Base-by-base conservation (phyloP, 2,113 vertebrate genomes). In the Gymnobelideus leadbeateri region DNA sequence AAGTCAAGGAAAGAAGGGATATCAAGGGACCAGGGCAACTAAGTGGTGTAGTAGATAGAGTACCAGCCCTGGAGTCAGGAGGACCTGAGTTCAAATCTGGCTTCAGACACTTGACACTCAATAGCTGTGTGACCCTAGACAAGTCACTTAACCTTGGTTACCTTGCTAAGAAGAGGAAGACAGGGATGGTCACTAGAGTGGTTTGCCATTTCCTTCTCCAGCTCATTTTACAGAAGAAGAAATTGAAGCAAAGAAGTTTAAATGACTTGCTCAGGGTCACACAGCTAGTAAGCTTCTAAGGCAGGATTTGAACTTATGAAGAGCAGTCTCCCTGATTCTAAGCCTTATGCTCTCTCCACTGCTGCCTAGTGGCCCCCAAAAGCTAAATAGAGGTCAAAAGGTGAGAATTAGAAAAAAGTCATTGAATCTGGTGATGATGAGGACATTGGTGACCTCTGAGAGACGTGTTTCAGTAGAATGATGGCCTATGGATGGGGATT, bases 401-500 rank as follows among this genome's bases (percentile, higher is more conserved):
- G 16, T 84, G n/a, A 84, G 37, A 84, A 43, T n/a, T 84, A 23
- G 19, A 43, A 43, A 43, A 84, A 84, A 84, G 6, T 7, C 16
- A 43, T 43, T 84, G 7, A 21, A 84, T 21, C 2, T 84, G n/a
- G 68, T 84, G 68, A 43, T 84, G 19, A 77, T 84, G 19, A 31
- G 57, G 26, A 21, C 68, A 84, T 43, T 43, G 19, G n/a, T 84
- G 68, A 84, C 68, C 7, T 84, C 43, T 84, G 37, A 84, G n/a
- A 43, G n/a, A 84, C 16, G 7, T 43, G 68, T 8, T 37, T 52
- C 55, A 28, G 43, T 1, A 1, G 55, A 16, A 21, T 50, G n/a
- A 26, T 23, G 51, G 31, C 9, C 37, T 0, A 19, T 55, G 4
- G 28, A 49, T 26, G 2, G 0, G 0, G 12, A 1, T 8, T 31